Conservation (phyloP, 2,797 vertebrate genomes). For the Notoglanidium macrostoma region DNA sequence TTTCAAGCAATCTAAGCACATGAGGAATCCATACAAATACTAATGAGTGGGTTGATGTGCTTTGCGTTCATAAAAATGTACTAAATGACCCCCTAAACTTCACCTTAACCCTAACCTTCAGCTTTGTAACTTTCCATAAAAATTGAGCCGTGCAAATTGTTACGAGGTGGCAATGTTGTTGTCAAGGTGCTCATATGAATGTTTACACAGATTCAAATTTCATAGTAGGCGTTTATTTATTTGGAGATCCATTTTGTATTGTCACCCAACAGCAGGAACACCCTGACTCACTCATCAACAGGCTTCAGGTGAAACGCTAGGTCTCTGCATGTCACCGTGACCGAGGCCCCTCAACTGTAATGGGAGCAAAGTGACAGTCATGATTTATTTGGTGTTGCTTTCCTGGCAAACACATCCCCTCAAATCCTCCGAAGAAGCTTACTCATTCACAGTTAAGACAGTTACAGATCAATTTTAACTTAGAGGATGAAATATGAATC, state of each 20-base stretch:
- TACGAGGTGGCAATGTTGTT: neutral
- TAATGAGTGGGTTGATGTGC: neutral
- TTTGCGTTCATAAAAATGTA: neutral
- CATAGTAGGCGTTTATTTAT: neutral
- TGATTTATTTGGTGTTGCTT: conserved; percentile 64
- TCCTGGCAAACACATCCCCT: conserved; percentile 63
- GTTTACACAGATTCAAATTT: neutral
- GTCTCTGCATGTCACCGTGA: conserved; percentile 10
- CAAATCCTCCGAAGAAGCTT: conserved; percentile 54
- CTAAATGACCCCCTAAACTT: neutral
- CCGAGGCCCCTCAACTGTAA: conserved; percentile 63
- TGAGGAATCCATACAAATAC: neutral
- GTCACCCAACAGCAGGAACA: conserved; percentile 49
- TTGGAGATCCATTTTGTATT: neutral
- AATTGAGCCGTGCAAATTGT: neutral
- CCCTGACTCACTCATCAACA: conserved; percentile 29
- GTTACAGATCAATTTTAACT: conserved; percentile 66
- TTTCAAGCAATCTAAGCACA: too few relatives aligned
- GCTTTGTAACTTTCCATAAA: neutral
- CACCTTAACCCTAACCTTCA: neutral
- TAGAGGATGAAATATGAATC: conserved; percentile 66
- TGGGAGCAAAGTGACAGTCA: conserved; percentile 58
- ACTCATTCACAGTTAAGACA: conserved; percentile 52
- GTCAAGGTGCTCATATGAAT: neutral
- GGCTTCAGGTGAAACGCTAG: conserved; percentile 12